Evolutionary conservation across 2,113 vertebrate species (phyloP).

Genomic region (Synodontis membranacea): DNA sequence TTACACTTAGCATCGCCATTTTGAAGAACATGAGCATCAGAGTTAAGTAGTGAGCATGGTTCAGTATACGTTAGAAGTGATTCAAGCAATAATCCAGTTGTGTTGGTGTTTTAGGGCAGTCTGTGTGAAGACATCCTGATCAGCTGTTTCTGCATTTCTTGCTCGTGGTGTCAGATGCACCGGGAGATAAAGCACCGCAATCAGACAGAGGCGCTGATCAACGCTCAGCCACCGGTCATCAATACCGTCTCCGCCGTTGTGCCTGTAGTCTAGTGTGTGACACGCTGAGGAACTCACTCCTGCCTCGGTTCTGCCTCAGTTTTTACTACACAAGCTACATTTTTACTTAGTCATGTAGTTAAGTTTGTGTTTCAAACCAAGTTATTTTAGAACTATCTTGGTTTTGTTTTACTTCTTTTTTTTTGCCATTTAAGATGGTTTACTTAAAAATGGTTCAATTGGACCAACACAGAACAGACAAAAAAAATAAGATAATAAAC

Average conservation of each 20-base stretch:
- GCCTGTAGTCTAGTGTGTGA: neutral
- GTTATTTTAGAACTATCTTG: too few relatives aligned
- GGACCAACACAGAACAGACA: neutral
- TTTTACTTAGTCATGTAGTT: neutral
- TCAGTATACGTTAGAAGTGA: neutral
- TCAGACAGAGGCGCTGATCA: neutral
- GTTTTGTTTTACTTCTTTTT: neutral
- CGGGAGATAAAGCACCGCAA: slow-evolving; percentile 43
- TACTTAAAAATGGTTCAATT: neutral
- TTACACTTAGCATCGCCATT: neutral
- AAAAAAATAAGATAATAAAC: neutral
- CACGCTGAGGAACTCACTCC: neutral
- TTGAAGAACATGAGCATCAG: neutral
- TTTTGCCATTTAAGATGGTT: neutral
- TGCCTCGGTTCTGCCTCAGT: neutral
- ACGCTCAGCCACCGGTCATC: neutral
- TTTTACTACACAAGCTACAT: neutral
- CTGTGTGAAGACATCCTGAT: slow-evolving; percentile 44
- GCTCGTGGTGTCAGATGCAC: slow-evolving; percentile 50
- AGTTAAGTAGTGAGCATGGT: neutral
- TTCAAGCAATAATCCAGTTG: neutral
- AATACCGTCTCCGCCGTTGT: neutral
- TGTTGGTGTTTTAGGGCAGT: slow-evolving; percentile 34
- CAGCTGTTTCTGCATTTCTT: slow-evolving; percentile 42
- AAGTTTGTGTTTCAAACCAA: neutral